A percentile compares a stretch with the other conserved stretches of the same genome.
phyloP scores from a whole-genome alignment of 2,888 invertebrate genomes.

The Aradus depressus region DNA sequence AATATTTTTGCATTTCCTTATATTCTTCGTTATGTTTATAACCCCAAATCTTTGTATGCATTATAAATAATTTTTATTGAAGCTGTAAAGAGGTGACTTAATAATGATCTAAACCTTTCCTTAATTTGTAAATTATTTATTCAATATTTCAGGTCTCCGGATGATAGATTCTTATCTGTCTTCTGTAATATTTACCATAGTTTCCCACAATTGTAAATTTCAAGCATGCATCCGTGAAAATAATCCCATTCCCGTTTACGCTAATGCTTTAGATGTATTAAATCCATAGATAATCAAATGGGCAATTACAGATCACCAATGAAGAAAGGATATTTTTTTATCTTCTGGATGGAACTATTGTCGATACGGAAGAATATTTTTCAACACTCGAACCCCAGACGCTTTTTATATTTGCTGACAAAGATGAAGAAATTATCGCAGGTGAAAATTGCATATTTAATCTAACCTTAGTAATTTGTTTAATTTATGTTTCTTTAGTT shows the following conservation, averaged over 20 bases:
- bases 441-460: constrained; percentile 34
- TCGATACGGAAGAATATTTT: constrained; percentile 67
- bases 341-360: constrained; percentile 53
- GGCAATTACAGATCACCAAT: constrained; percentile 20
- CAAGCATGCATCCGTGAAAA: background rate
- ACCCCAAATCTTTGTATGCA: too few relatives aligned
- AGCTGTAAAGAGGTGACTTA: too few relatives aligned
- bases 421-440: constrained; percentile 37
- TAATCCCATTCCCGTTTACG: background rate
- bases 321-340: constrained; percentile 33
- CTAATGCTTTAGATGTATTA: background rate
- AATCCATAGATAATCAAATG: background rate
- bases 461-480: background rate
- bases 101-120: too few relatives aligned
- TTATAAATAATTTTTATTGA: too few relatives aligned
- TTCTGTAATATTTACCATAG: too few relatives aligned
- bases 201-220: background rate
- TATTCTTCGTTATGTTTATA: background rate
- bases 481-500: background rate
- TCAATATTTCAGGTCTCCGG: too few relatives aligned
- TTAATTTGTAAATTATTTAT: too few relatives aligned
- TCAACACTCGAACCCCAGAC: constrained; percentile 62
- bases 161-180: too few relatives aligned
- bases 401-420: constrained; percentile 47
- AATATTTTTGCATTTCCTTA: background rate